Evolutionary conservation across 2,797 vertebrate species (phyloP).

Genomic region (Ibycter americanus): DNA sequence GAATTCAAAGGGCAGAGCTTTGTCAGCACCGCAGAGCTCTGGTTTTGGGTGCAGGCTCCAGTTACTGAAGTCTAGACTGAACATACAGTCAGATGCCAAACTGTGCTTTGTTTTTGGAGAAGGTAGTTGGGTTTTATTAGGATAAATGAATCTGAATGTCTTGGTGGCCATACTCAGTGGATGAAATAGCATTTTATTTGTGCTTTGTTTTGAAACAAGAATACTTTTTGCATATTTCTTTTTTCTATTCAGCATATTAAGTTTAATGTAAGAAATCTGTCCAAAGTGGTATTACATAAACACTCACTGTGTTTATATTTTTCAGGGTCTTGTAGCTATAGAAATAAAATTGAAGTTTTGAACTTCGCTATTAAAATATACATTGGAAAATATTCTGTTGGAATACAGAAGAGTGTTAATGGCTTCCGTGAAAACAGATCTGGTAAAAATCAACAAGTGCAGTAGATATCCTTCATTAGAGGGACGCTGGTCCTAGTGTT

Average conservation of each 20-base stretch:
- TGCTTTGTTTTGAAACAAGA: constrained; percentile 28
- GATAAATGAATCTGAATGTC: neutral
- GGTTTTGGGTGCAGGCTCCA: neutral
- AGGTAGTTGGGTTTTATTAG: neutral
- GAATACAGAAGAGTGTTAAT: constrained; percentile 23
- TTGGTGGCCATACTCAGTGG: neutral
- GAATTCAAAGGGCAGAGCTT: neutral
- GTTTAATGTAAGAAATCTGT: constrained; percentile 36
- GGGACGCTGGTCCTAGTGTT: neutral
- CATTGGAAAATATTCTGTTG: constrained; percentile 26
- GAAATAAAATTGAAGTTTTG: constrained; percentile 55
- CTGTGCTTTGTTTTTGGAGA: neutral
- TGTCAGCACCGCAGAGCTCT: neutral
- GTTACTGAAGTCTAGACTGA: neutral
- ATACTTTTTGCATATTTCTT: neutral
- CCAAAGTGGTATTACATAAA: constrained; percentile 22
- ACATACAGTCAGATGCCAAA: neutral
- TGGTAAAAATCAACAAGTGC: neutral
- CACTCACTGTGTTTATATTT: constrained; percentile 9
- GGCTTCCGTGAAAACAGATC: neutral
- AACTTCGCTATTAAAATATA: constrained; percentile 50
- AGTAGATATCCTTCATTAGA: neutral
- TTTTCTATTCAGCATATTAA: neutral
- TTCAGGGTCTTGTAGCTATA: constrained; percentile 47
- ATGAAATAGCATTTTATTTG: neutral